phyloP scores from a whole-genome alignment of 2,113 vertebrate species.

The Cnemophilus loriae region DNA sequence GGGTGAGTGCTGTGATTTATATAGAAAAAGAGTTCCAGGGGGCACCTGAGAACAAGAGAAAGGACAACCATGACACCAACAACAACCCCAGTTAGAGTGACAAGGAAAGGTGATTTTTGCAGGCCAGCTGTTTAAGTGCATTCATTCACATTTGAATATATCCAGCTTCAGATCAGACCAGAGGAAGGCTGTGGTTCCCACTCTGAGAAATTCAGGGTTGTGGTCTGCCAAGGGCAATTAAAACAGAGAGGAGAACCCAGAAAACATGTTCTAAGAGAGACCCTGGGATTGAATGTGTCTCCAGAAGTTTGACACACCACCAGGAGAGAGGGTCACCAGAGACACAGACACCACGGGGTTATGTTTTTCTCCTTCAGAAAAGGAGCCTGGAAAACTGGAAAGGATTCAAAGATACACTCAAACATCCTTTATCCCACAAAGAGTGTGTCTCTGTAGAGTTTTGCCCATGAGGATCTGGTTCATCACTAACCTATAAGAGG shows the following conservation, averaged over 20 bases:
- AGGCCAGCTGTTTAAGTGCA: neutral
- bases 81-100: neutral
- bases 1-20: neutral
- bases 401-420: neutral
- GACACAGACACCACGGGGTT: neutral
- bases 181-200: neutral
- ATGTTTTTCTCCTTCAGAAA: neutral
- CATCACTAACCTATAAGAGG: neutral
- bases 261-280: neutral
- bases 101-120: neutral
- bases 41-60: neutral
- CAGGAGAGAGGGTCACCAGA: neutral
- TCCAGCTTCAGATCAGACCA: neutral
- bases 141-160: neutral
- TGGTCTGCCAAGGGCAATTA: neutral
- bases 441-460: neutral
- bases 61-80: fast-evolving
- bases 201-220: neutral
- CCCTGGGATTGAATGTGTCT: neutral
- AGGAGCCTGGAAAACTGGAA: neutral
- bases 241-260: neutral
- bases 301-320: neutral
- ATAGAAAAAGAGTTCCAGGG: neutral
- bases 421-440: neutral
- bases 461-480: neutral